Base-by-base conservation (phyloP, 2,113 vertebrate species). In the Glaucidium brasilianum region DNA sequence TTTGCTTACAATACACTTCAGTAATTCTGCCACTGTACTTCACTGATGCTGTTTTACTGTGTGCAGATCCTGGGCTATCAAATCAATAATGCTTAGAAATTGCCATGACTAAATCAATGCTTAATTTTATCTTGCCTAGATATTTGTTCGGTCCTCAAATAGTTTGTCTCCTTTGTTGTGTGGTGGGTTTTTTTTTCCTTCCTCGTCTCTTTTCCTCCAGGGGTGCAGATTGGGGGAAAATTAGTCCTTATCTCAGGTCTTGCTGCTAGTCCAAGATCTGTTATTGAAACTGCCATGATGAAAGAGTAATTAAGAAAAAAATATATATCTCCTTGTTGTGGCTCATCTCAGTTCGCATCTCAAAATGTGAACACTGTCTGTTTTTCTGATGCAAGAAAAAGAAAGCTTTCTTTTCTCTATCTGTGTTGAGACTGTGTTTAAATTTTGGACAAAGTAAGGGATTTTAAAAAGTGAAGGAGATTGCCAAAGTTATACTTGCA, bases 61-160 rank as follows among this genome's bases (percentile, higher is more conserved):
- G 79, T 34, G 80, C 21, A 79, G 41, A 55, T 37, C 37, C 47
- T 86, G 49, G 53, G 12, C 55, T 47, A 75, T 90, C 81, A 87
- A 94, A 94, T 94, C 77, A 95, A 52, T 88, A 94, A 89, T 25
- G 86, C 29, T 91, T 95, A 96, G 68, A 88, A 96, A 71, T 37
- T 55, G 22, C 68, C 85, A 49, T 67, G 34, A 73, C 35, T 59
- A 72, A 27, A 69, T 95, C 82, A 86, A 26, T 88, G 35, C 67
- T 91, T 95, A 75, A 66, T 90, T 84, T 92, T 92, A 47, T 93
- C n/a, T 62, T 73, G 47, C 12, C 27, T 52, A 76, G 20, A 67
- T 52, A 78, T 84, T 82, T 69, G 75, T 49, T 62, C 58, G 52
- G 29, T 60, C 17, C 27, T 88, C 58, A 63, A 17, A 83, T 27